Evolutionary conservation across 2,797 vertebrate genomes (phyloP).

Genomic region (Rhinella marina): DNA sequence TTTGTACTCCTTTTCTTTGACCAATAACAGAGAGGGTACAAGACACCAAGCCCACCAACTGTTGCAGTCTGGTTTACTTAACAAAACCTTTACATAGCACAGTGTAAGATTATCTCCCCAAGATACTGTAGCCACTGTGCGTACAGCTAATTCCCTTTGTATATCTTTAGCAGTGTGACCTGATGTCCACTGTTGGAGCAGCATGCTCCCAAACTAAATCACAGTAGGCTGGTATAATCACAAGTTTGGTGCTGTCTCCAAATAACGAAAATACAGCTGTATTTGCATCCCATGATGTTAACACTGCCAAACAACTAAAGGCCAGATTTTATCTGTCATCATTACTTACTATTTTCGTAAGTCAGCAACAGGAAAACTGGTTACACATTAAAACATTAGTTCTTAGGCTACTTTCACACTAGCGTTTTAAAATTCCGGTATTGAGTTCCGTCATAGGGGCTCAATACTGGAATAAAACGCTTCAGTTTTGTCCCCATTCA

Average conservation of each 20-base stretch:
- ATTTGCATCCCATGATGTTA: constrained; percentile 20
- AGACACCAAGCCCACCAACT: not conserved
- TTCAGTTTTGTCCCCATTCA: too few species aligned
- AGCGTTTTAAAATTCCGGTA: too few species aligned
- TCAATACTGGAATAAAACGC: too few species aligned
- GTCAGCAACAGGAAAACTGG: too few species aligned
- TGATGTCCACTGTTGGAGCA: constrained; percentile 17
- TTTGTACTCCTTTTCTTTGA: too few species aligned
- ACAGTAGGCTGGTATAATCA: constrained; percentile 27
- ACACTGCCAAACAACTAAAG: not conserved
- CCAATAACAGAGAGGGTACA: too few species aligned
- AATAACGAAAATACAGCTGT: constrained; percentile 53
- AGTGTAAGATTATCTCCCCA: not conserved
- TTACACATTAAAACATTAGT: too few species aligned
- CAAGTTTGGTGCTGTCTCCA: constrained; percentile 24
- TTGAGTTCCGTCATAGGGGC: too few species aligned
- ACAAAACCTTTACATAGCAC: not conserved
- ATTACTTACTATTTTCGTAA: not conserved
- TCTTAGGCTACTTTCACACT: too few species aligned
- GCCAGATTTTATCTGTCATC: not conserved
- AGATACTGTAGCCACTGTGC: constrained; percentile 6
- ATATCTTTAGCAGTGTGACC: constrained; percentile 41
- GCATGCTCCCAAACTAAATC: constrained; percentile 22
- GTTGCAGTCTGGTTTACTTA: not conserved
- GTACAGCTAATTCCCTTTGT: constrained; percentile 26